Conservation (phyloP, 2,888 invertebrate species). For the Nomada flava region DNA sequence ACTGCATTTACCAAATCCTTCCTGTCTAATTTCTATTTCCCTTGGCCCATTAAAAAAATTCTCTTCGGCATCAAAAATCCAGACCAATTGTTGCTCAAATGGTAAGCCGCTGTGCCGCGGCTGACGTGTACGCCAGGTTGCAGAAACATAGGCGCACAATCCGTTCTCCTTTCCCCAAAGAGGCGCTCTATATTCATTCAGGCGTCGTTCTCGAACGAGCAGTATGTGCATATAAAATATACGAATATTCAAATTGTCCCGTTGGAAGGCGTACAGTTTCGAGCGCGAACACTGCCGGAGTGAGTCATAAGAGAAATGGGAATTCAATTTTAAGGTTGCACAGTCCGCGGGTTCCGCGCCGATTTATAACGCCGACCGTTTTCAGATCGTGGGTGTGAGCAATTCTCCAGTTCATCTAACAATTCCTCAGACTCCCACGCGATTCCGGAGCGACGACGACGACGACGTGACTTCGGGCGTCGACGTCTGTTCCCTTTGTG, state of each 20-base stretch:
- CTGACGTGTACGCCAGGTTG: slow-evolving; percentile 66
- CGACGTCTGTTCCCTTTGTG: slow-evolving; percentile 71
- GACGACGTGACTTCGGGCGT: slow-evolving; percentile 68
- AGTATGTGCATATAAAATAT: no score
- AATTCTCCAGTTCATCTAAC: slow-evolving; percentile 75
- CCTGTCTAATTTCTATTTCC: not conserved
- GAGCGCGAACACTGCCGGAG: not conserved
- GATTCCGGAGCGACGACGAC: slow-evolving; percentile 55
- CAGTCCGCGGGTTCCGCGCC: slow-evolving; percentile 38
- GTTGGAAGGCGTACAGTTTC: not conserved
- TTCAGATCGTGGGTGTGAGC: slow-evolving; percentile 69
- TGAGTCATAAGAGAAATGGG: slow-evolving; percentile 58
- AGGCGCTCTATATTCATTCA: not conserved
- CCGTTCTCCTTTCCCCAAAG: not conserved
- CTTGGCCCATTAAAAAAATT: not conserved
- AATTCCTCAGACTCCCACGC: slow-evolving; percentile 72
- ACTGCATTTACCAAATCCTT: no score
- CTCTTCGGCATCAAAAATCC: not conserved
- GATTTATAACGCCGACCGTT: slow-evolving; percentile 62
- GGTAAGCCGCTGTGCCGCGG: slow-evolving; percentile 21
- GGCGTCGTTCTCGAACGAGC: not conserved
- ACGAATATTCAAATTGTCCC: slow-evolving; percentile 13
- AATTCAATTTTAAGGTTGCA: slow-evolving; percentile 62
- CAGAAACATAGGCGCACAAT: slow-evolving; percentile 64
- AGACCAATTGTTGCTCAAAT: not conserved